Conservation (phyloP, 2,888 invertebrate genomes). For the Tiphia femorata region DNA sequence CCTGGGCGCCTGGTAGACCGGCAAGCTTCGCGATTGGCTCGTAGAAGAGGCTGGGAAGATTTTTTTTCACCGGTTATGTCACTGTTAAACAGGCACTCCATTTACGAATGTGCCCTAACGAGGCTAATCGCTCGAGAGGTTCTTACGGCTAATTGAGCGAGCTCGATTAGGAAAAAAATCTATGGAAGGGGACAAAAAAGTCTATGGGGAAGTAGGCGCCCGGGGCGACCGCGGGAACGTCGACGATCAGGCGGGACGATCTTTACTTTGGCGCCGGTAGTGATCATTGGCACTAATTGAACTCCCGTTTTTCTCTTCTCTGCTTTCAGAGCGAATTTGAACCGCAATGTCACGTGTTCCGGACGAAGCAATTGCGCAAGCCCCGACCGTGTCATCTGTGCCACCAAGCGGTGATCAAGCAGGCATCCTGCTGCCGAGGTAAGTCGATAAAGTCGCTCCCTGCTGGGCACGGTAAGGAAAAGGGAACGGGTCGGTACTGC, state of each 20-base stretch:
- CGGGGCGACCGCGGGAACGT: no score
- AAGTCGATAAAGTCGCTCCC: conserved; percentile 58
- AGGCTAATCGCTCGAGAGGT: conserved; percentile 26
- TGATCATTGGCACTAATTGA: conserved; percentile 19
- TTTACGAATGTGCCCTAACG: conserved; percentile 30
- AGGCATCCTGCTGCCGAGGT: conserved; percentile 85
- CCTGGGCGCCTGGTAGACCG: no score
- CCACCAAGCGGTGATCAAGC: conserved; percentile 81
- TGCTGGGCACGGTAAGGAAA: conserved; percentile 18
- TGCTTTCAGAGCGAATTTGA: conserved; percentile 78
- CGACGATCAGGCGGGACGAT: no score
- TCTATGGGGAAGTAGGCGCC: no score
- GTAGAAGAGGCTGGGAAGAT: not conserved
- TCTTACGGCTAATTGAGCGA: conserved; percentile 25
- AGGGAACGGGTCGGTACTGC: conserved; percentile 29
- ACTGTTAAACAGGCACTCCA: conserved; percentile 27
- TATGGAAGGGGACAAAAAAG: no score
- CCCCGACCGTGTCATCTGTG: conserved; percentile 84
- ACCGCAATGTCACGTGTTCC: conserved; percentile 80
- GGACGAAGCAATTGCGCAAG: conserved; percentile 81
- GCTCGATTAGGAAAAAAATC: conserved; percentile 18
- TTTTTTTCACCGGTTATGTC: conserved; percentile 1
- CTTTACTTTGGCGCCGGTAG: no score
- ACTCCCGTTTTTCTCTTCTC: conserved; percentile 39
- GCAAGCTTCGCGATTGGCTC: conserved; percentile 8